phyloP scores from a whole-genome alignment of 2,888 invertebrate genomes.

The Callyntrura guangdongensis region DNA sequence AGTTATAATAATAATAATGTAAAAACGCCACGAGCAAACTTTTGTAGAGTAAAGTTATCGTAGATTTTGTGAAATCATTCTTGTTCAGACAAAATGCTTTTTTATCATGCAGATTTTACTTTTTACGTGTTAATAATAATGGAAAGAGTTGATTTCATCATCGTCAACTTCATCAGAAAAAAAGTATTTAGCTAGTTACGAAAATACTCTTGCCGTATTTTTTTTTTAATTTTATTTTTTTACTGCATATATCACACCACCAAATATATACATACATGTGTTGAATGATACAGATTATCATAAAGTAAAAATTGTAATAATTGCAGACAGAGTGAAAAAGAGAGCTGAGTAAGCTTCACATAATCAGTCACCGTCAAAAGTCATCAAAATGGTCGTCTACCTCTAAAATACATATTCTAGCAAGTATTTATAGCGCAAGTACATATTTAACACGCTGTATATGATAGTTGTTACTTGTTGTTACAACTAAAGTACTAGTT shows the following conservation, averaged over 20 bases:
- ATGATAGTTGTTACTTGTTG: not conserved
- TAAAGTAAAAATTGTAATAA: slow-evolving; percentile 8
- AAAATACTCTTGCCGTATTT: slow-evolving; percentile 3
- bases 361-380: slow-evolving; percentile 73
- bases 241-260: not conserved
- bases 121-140: slow-evolving; percentile 69
- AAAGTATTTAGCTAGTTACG: not conserved
- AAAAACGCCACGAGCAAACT: slow-evolving; percentile 57
- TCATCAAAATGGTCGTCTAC: slow-evolving; percentile 16
- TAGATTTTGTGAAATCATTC: slow-evolving; percentile 66
- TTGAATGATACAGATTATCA: slow-evolving; percentile 24
- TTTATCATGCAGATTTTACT: slow-evolving; percentile 69
- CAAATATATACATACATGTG: not conserved
- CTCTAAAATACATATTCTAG: not conserved
- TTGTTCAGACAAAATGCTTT: slow-evolving; percentile 39
- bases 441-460: not conserved
- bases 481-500: not conserved
- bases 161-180: slow-evolving; percentile 27
- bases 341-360: slow-evolving; percentile 70
- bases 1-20: not conserved
- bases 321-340: slow-evolving; percentile 24
- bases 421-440: slow-evolving; percentile 8
- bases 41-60: slow-evolving; percentile 45
- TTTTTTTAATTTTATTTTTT: not conserved
- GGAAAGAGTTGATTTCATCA: slow-evolving; percentile 53